These are phyloP conservation scores for Tridacna crocea DNA, from an alignment of 2,888 invertebrate genomes.

Conservation along the genomic window DNA sequence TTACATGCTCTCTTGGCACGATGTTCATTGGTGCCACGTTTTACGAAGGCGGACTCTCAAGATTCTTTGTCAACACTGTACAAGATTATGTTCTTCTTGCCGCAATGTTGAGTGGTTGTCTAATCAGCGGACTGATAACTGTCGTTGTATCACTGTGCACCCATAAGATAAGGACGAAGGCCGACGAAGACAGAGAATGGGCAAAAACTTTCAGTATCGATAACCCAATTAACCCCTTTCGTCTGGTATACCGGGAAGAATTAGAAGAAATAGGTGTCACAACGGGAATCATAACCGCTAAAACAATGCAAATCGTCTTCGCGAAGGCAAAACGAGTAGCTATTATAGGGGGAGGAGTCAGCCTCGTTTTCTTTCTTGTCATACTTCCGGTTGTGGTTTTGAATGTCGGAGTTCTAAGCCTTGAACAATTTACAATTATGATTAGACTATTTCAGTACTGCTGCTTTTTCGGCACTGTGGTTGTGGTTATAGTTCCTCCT, in stretches of 20 bases:
- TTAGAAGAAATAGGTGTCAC: slow-evolving; percentile 54
- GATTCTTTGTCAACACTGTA: slow-evolving; percentile 72
- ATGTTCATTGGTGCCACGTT: slow-evolving; percentile 67
- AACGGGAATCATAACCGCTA: slow-evolving; percentile 44
- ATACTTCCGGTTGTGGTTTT: slow-evolving; percentile 53
- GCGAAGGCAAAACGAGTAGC: slow-evolving; percentile 49
- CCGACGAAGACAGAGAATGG: slow-evolving; percentile 67
- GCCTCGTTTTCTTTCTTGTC: slow-evolving; percentile 52
- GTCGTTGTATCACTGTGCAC: slow-evolving; percentile 72
- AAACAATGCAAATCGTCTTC: slow-evolving; percentile 59
- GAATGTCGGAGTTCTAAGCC: slow-evolving; percentile 50
- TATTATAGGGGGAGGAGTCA: slow-evolving; percentile 40
- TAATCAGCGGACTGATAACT: slow-evolving; percentile 66
- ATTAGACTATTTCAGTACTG: slow-evolving; percentile 53
- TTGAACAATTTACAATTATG: slow-evolving; percentile 55
- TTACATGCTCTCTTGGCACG: slow-evolving; percentile 63
- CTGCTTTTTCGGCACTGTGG: slow-evolving; percentile 47
- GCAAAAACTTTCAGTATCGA: slow-evolving; percentile 74
- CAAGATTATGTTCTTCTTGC: slow-evolving; percentile 72
- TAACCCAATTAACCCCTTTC: slow-evolving; percentile 74
- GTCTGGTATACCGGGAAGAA: slow-evolving; percentile 68
- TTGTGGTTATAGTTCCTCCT: slow-evolving; percentile 62
- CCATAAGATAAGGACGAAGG: slow-evolving; percentile 58
- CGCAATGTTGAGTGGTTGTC: slow-evolving; percentile 65
- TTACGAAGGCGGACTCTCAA: slow-evolving; percentile 68